Evolutionary conservation across 2,888 invertebrate genomes (phyloP), one percentile per base, ranked within the genome.

Genomic region (Germaria angustata): DNA sequence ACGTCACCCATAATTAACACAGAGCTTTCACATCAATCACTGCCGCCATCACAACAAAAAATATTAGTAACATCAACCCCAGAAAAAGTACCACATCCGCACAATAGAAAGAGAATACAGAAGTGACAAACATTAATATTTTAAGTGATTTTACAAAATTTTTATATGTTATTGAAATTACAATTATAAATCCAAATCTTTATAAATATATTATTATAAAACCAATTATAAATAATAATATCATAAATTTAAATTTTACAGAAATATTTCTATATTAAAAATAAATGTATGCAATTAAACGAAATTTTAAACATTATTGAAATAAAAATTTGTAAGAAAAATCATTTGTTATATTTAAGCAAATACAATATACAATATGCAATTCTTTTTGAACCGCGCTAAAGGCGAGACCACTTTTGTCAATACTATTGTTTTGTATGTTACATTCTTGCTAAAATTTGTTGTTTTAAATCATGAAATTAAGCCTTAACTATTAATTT

Each of bases 161-260:
- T 39, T 24, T 61, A n/a, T 44, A 22, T 24, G 28, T 41, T 11
- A 61, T 61, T 24, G 44, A 61, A 36, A 61, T 44, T 15, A 39
- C 41, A 22, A 24, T 39, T 20, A 57, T 11, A 61, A 65, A 34
- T 20, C 3, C 15, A 44, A 63, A 4, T 46, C 13, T 61, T 2
- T 63, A 63, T 20, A 32, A 46, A 9, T 17, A 63, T 17, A 44
- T 32, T 11, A 63, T 46, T 24, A 15, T 63, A 32, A 63, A 41
- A 46, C 46, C 46, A 8, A n/a, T 46, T 28, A 46, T 46, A 32
- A 63, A 32, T 5, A 63, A 63, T 41, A 5, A 63, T 32, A 22
- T 46, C 5, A 63, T 63, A 32, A 44, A 63, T 34, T 46, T 46
- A 17, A 32, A 63, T 46, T 63, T 46, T 46, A 20, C n/a, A 41